These are phyloP conservation scores for Synanthedon myopaeformis DNA, from an alignment of 2,888 invertebrate species.

Conservation along the genomic window DNA sequence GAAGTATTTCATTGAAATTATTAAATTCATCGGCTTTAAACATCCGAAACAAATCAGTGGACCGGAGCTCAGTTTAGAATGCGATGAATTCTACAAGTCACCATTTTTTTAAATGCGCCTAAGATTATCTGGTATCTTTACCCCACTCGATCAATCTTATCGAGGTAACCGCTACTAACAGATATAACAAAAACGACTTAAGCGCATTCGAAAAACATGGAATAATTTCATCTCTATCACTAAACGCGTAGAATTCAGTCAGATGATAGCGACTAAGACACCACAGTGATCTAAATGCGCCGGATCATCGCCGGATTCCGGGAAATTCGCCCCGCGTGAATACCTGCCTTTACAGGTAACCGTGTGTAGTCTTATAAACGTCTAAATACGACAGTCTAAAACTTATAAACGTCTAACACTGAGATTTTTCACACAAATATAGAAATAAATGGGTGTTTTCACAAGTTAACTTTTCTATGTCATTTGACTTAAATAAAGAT, in stretches of 20 bases:
- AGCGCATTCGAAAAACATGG: not conserved
- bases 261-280: conserved; percentile 18
- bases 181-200: not conserved
- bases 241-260: conserved; percentile 5
- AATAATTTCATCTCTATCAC: not conserved
- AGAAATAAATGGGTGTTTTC: not conserved
- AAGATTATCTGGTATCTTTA: conserved; percentile 65
- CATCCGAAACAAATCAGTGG: conserved; percentile 35
- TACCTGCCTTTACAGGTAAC: conserved; percentile 66
- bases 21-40: conserved; percentile 10
- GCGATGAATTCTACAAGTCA: conserved; percentile 69
- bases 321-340: conserved; percentile 68
- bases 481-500: too few relatives aligned
- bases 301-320: conserved; percentile 68
- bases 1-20: not conserved
- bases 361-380: conserved; percentile 12
- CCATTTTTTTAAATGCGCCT: conserved; percentile 51
- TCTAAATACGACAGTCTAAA: conserved; percentile 21
- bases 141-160: conserved; percentile 71
- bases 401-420: too few relatives aligned
- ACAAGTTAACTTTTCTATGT: too few relatives aligned
- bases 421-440: not conserved
- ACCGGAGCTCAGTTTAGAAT: conserved; percentile 44
- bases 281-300: conserved; percentile 41
- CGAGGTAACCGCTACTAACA: conserved; percentile 35